Percentiles rank a stretch among this genome's conserved stretches.
These are phyloP conservation scores for Stenurella melanura DNA, from an alignment of 2,888 invertebrate genomes.

Conservation along the genomic window DNA sequence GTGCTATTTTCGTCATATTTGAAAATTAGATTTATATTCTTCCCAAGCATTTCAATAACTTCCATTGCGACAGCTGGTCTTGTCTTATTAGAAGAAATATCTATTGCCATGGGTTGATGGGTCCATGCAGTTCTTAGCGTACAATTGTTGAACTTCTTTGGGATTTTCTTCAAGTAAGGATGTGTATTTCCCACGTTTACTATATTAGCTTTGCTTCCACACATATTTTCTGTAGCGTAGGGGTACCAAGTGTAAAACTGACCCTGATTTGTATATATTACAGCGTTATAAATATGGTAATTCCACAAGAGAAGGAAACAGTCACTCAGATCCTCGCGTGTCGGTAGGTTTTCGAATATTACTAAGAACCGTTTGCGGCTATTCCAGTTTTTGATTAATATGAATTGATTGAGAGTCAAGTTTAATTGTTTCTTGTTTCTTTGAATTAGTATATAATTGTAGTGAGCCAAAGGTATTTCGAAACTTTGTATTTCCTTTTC, in stretches of 20 bases:
- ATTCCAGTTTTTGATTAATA: neutral
- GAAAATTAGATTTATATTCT: neutral
- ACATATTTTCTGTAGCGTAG: neutral
- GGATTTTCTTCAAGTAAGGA: neutral
- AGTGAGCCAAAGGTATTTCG: neutral
- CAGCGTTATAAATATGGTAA: conserved; percentile 1
- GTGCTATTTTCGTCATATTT: no score
- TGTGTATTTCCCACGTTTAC: neutral
- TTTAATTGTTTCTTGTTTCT: neutral
- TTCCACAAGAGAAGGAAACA: neutral
- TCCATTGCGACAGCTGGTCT: neutral
- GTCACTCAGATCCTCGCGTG: neutral
- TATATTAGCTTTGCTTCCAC: neutral
- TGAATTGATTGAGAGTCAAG: neutral
- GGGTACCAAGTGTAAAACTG: conserved; percentile 8
- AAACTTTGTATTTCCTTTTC: neutral
- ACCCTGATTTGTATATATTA: neutral
- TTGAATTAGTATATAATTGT: neutral
- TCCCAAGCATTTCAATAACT: neutral
- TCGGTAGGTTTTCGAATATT: neutral
- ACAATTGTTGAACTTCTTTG: neutral
- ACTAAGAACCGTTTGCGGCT: neutral
- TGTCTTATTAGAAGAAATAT: neutral
- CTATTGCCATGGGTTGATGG: neutral
- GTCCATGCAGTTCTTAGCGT: neutral